A percentile compares a stretch with the other conserved stretches of the same genome.
These are phyloP conservation scores for Bradypus variegatus DNA, from an alignment of 2,797 vertebrate species.

Conservation along the genomic window DNA sequence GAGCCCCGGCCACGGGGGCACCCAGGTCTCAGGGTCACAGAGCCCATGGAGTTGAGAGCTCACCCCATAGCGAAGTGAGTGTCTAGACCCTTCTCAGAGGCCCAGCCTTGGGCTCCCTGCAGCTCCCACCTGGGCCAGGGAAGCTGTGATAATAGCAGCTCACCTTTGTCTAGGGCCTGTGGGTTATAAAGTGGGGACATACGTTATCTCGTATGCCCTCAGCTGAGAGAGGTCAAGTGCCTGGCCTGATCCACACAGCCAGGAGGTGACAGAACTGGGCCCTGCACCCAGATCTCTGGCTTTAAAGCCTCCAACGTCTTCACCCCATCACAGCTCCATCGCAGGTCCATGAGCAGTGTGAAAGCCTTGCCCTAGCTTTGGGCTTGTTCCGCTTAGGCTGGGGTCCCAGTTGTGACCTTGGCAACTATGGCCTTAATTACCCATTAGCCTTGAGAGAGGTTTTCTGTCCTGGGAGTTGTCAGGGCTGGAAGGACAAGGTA, in stretches of 20 bases:
- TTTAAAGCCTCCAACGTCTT: neutral
- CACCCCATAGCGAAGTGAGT: neutral
- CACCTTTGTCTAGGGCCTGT: fast-evolving
- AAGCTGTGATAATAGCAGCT: neutral
- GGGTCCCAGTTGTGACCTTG: neutral
- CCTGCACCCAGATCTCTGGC: neutral
- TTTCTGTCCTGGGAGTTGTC: neutral
- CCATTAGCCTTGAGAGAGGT: neutral
- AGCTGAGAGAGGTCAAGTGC: neutral
- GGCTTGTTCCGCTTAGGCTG: neutral
- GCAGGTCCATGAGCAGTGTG: fast-evolving
- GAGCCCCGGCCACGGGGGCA: neutral
- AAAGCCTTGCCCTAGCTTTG: neutral
- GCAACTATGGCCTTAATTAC: neutral
- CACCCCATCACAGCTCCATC: no score
- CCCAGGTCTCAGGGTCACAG: neutral
- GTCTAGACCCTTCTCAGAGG: neutral
- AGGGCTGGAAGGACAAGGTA: neutral
- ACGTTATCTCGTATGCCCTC: neutral
- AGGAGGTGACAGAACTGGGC: neutral
- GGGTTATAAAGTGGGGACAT: neutral
- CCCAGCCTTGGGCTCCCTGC: neutral
- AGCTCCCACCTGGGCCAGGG: neutral
- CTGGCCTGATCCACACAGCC: neutral
- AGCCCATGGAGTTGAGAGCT: neutral